Percentiles rank a stretch among this genome's conserved stretches.
These are phyloP conservation scores for Camptogramma bilineatum DNA, from an alignment of 2,888 invertebrate genomes.

Conservation along the genomic window DNA sequence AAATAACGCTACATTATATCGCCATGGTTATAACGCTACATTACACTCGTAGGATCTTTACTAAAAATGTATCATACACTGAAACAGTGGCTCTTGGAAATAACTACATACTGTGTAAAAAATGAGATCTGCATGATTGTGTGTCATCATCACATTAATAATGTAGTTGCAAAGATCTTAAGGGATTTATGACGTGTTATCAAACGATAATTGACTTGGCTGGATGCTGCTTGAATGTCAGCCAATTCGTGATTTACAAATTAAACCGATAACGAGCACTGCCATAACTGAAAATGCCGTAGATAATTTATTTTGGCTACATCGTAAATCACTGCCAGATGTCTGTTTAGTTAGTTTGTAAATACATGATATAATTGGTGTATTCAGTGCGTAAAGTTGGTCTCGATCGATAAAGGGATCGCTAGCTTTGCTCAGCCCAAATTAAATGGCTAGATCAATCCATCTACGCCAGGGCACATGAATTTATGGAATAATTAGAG, in stretches of 20 bases:
- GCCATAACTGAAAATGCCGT: conserved; percentile 24
- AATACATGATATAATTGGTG: conserved; percentile 19
- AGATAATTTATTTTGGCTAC: conserved; percentile 19
- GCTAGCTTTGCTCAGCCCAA: conserved; percentile 5
- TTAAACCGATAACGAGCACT: conserved; percentile 15
- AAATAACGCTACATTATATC: too few relatives aligned
- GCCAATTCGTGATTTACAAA: conserved; percentile 30
- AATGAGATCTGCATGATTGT: too few relatives aligned
- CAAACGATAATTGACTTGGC: conserved; percentile 17
- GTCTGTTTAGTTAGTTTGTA: conserved; percentile 19
- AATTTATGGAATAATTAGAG: background rate
- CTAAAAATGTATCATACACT: too few relatives aligned
- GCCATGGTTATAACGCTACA: too few relatives aligned
- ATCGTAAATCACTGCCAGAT: conserved; percentile 29
- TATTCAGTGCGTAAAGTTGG: conserved; percentile 24
- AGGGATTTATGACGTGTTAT: background rate
- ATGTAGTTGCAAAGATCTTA: background rate
- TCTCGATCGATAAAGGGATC: conserved; percentile 46
- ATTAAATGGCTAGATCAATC: conserved; percentile 12
- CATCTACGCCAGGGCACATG: background rate
- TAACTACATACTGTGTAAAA: background rate
- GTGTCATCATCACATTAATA: too few relatives aligned
- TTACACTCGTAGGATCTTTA: too few relatives aligned
- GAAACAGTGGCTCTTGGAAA: too few relatives aligned
- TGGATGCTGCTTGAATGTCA: conserved; percentile 23